Conservation (phyloP, 64 coral and sea anemone genomes). For the Catalaphyllia jardinei region DNA sequence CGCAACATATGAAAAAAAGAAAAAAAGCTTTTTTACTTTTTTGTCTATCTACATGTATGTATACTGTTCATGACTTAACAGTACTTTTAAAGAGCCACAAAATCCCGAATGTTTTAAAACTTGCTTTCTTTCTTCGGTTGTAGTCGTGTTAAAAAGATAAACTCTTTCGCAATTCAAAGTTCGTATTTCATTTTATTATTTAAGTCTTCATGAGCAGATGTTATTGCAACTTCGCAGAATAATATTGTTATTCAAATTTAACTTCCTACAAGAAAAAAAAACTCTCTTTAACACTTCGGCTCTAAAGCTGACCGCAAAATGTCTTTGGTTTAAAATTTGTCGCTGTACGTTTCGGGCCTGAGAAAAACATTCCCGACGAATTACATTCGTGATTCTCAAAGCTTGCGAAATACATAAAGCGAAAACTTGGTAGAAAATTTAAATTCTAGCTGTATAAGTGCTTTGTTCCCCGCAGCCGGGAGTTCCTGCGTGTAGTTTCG, state of each 20-base stretch:
- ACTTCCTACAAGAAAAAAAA: background rate
- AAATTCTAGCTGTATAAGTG: background rate
- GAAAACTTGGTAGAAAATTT: background rate
- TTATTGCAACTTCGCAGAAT: background rate
- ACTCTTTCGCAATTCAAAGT: no score
- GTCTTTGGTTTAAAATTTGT: background rate
- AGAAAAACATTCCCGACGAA: background rate
- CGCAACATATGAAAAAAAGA: background rate
- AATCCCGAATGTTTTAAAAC: no score
- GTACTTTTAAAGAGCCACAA: background rate
- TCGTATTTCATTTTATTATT: background rate
- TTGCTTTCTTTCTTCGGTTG: no score
- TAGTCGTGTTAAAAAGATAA: no score
- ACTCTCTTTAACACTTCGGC: background rate
- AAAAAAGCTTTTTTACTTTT: background rate
- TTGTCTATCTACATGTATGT: background rate
- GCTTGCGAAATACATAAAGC: background rate
- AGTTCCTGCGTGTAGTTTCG: background rate
- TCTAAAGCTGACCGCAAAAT: background rate
- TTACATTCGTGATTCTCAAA: background rate
- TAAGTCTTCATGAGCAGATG: background rate
- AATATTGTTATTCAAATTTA: conserved; percentile 5
- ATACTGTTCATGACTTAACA: background rate
- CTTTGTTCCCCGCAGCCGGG: background rate
- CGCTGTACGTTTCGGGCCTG: background rate